A percentile compares a stretch with the other conserved stretches of the same genome.
Evolutionary conservation across 2,113 vertebrate genomes (phyloP).

Genomic region (Fukomys damarensis): DNA sequence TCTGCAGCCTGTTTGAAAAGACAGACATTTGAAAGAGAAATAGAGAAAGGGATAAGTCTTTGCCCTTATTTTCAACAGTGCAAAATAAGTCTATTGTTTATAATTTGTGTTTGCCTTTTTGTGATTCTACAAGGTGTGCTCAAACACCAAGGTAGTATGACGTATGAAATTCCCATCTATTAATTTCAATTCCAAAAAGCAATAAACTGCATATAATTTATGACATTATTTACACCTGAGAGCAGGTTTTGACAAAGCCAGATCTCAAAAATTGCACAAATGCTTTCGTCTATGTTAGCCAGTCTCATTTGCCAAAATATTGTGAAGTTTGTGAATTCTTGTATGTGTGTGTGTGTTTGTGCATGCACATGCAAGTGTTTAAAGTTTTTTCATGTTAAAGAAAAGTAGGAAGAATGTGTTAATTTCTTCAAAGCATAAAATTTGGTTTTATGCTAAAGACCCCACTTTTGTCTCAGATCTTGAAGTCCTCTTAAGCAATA

Average conservation of each 20-base stretch:
- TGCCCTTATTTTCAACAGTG: not conserved
- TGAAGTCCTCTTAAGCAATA: not conserved
- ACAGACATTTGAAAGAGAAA: not conserved
- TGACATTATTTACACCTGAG: not conserved
- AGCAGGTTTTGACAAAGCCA: not conserved
- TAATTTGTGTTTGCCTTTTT: not conserved
- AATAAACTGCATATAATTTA: not conserved
- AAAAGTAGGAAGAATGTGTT: not conserved
- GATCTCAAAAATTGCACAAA: not conserved
- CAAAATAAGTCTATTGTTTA: not conserved
- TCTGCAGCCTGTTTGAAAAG: not conserved
- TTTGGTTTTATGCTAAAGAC: not conserved
- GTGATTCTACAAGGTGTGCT: not conserved
- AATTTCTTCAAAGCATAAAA: not conserved
- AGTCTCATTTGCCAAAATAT: not conserved
- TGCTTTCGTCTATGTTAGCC: not conserved
- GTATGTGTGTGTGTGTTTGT: not conserved
- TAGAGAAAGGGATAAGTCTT: rapidly evolving
- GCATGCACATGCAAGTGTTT: too few relatives aligned
- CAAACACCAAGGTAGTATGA: not conserved
- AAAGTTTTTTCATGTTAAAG: not conserved
- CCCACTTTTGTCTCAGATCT: not conserved
- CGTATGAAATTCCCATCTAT: not conserved
- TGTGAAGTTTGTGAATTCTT: not conserved
- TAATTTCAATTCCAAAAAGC: not conserved